Percentiles rank a stretch among this genome's conserved stretches.
Conservation (phyloP, 2,797 vertebrate species). For the Thaleichthys pacificus region DNA sequence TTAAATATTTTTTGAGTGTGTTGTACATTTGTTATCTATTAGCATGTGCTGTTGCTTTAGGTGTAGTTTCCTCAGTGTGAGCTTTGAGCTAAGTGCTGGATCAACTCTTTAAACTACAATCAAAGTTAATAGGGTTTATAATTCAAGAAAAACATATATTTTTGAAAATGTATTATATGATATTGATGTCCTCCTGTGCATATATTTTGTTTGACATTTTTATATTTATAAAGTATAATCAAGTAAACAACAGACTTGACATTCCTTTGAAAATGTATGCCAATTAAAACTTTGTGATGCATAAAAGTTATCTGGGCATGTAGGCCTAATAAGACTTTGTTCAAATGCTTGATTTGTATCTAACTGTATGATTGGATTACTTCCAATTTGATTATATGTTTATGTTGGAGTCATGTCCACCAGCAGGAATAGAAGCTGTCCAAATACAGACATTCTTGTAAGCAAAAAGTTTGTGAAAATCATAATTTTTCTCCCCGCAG, state of each 20-base stretch:
- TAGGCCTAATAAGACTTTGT: too few relatives aligned
- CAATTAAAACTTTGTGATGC: too few relatives aligned
- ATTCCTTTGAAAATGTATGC: background rate
- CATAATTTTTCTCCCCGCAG: too few relatives aligned
- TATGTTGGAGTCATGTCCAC: too few relatives aligned
- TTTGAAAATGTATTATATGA: constrained; percentile 52
- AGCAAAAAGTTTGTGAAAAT: too few relatives aligned
- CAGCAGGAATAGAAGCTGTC: too few relatives aligned
- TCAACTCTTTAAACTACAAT: constrained; percentile 35
- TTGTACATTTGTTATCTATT: constrained; percentile 30
- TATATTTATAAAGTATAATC: constrained; percentile 48
- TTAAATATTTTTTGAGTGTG: constrained; percentile 6
- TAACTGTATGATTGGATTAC: too few relatives aligned
- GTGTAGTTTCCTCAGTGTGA: constrained; percentile 29
- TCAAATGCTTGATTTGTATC: too few relatives aligned
- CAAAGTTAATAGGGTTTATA: constrained; percentile 50
- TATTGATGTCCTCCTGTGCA: constrained; percentile 49
- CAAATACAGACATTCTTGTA: too few relatives aligned
- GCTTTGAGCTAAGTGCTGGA: constrained; percentile 39
- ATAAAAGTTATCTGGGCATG: too few relatives aligned
- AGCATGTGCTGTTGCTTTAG: constrained; percentile 40
- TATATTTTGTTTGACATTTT: constrained; percentile 50
- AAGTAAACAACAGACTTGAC: constrained; percentile 9
- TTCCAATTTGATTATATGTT: too few relatives aligned
- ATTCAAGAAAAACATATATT: constrained; percentile 51